phyloP scores from a whole-genome alignment of 2,113 vertebrate species.

The Oryctolagus cuniculus region mOryCun1.1 NC_091432.1:189449001-189449500 shows the following conservation, averaged over 20 bases:
- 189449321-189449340: background rate
- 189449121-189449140: background rate
- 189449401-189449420: slow-evolving; percentile 2
- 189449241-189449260: background rate
- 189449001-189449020: background rate
- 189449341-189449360: background rate
- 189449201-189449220: background rate
- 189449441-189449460: slow-evolving; percentile 7
- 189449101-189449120: no score
- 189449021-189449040: background rate
- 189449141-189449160: background rate
- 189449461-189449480: background rate
- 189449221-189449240: background rate
- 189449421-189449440: background rate
- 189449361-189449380: background rate
- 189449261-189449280: background rate
- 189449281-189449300: background rate
- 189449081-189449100: background rate
- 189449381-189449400: background rate
- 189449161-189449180: background rate
- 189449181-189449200: background rate
- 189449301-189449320: background rate
- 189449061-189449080: background rate
- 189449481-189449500: background rate
- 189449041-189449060: background rate